Conservation (phyloP, 2,113 vertebrate genomes). For the Cygnus buccinator region DNA sequence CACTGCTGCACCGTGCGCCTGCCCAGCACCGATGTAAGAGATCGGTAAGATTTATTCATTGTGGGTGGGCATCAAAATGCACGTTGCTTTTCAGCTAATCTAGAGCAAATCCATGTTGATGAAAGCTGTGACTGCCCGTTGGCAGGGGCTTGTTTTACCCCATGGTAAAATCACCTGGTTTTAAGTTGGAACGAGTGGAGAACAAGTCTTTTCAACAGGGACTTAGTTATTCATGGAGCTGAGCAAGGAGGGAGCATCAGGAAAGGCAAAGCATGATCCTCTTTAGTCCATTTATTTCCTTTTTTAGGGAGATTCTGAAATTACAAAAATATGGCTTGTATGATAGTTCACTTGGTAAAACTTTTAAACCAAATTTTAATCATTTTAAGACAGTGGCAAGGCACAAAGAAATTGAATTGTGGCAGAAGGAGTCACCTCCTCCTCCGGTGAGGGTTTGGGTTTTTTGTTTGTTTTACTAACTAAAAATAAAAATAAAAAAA, state of each 20-base stretch:
- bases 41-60: too few relatives aligned
- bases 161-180: not conserved
- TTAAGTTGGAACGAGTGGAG: not conserved
- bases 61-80: not conserved
- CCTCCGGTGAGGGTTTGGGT: not conserved
- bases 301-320: not conserved
- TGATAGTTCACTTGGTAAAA: not conserved
- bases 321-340: fast-evolving
- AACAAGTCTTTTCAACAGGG: not conserved
- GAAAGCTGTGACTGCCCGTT: not conserved
- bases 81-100: not conserved
- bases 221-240: not conserved
- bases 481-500: too few relatives aligned
- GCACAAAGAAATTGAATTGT: not conserved
- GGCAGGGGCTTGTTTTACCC: not conserved
- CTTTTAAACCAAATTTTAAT: not conserved
- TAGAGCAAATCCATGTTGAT: fast-evolving
- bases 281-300: not conserved
- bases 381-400: not conserved
- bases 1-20: fast-evolving
- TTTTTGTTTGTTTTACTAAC: not conserved
- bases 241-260: not conserved
- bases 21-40: too few relatives aligned
- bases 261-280: not conserved
- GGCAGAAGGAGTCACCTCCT: not conserved